Evolutionary conservation across 2,113 vertebrate genomes (phyloP), one percentile per base, ranked within the genome.

Genomic region (Oreochromis spilurus): DNA sequence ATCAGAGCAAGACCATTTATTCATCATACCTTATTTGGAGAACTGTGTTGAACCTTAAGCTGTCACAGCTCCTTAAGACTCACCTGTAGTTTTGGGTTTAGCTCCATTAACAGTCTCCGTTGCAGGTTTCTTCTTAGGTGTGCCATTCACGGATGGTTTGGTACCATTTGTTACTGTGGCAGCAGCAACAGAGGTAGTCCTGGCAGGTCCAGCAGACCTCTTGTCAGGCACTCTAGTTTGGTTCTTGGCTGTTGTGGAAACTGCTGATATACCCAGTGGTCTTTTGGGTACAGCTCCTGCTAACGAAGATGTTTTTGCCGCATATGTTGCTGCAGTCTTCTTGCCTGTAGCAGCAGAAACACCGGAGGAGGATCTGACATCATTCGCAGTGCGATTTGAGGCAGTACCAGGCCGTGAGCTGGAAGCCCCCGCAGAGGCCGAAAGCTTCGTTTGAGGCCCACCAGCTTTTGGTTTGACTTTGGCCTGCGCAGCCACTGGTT

Each of bases 41-140:
- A 26, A 77, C 26, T 31, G 45, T 40, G 36, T 29, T 48, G 43
- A 75, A 48, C 43, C 26, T 31, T 77, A 77, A 50, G 24, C 16
- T 50, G 70, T 5, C 24, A 5, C 1, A n/a, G 38, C 1, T 31
- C 3, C 9, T 34, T 81, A 11, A 36, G 79, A 89, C 86, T 84
- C 80, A 96, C 96, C 89, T 89, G 95, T 83, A 48, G 84, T 90
- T 93, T 94, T 96, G 82, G 93, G 87, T 93, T 87, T 94, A 2
- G 89, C 58, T 16, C 50, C 90, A 58, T 86, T 93, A 79, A 82
- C 90, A 24, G 87, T 60, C 24, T 81, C 87, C 6, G 84, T 50
- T 8, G 82, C 62, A 4, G 89, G 79, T 88, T 81, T 96, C 89
- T 88, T 91, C 82, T 83, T 94, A 9, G 54, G 10, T 26, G 83